A percentile compares a stretch with the other conserved stretches of the same genome.
Evolutionary conservation across 2,113 vertebrate species (phyloP).

Genomic region (Nothocercus julius): DNA sequence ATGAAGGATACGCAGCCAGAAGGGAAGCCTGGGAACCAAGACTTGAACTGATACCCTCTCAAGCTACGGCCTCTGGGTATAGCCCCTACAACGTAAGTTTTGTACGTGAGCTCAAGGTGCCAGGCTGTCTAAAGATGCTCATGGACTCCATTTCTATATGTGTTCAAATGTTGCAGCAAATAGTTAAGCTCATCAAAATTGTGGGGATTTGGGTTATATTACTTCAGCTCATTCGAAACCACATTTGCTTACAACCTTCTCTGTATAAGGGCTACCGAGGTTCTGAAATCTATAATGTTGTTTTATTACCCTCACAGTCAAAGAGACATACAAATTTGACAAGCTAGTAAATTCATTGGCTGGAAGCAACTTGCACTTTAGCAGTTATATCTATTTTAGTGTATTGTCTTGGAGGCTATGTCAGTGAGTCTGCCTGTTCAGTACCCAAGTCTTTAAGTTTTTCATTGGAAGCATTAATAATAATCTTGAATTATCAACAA

Average conservation of each 20-base stretch:
- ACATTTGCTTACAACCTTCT: slow-evolving; percentile 50
- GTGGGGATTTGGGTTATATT: neutral
- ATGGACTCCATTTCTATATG: neutral
- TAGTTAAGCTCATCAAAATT: slow-evolving; percentile 18
- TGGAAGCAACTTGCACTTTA: slow-evolving; percentile 55
- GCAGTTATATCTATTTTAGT: slow-evolving; percentile 57
- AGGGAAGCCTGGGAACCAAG: neutral
- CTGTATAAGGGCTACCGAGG: slow-evolving; percentile 40
- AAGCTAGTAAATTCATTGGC: slow-evolving; percentile 41
- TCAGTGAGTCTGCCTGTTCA: neutral
- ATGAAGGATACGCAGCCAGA: neutral
- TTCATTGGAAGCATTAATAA: slow-evolving; percentile 46
- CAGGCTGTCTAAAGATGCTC: neutral
- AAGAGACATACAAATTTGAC: slow-evolving; percentile 49
- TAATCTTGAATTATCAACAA: slow-evolving; percentile 46
- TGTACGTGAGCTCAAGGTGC: neutral
- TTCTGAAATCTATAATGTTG: slow-evolving; percentile 58
- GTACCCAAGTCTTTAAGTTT: slow-evolving; percentile 38
- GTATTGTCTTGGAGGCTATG: slow-evolving; percentile 52
- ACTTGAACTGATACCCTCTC: neutral
- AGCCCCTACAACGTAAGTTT: neutral
- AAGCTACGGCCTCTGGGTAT: too few relatives aligned
- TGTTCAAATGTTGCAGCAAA: neutral
- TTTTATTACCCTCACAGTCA: slow-evolving; percentile 57
- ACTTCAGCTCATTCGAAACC: slow-evolving; percentile 13